Evolutionary conservation across 1,140 invertebrate species (phyloP).

Genomic region (Luehdorfia chinensis): DNA sequence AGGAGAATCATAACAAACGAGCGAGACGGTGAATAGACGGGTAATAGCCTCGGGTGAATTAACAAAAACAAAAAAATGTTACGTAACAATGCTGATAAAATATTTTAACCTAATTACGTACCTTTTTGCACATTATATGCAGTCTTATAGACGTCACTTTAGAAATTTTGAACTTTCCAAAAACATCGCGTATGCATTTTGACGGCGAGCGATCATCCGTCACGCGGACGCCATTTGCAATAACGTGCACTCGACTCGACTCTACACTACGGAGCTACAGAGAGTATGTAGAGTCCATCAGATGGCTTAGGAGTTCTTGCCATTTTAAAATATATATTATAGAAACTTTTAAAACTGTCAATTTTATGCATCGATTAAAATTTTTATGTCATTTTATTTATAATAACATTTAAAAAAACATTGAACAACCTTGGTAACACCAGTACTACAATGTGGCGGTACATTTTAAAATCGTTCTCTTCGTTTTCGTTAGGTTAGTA

Average conservation of each 20-base stretch:
- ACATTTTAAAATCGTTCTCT: too few relatives aligned
- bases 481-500: too few relatives aligned
- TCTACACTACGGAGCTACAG: neutral
- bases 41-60: constrained; percentile 26
- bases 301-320: too few relatives aligned
- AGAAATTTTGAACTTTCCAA: constrained; percentile 36
- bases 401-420: too few relatives aligned
- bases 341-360: too few relatives aligned
- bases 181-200: constrained; percentile 53
- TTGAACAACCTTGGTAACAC: too few relatives aligned
- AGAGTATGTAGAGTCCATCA: too few relatives aligned
- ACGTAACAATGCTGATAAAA: constrained; percentile 35
- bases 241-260: neutral
- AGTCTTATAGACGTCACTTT: constrained; percentile 22
- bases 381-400: too few relatives aligned
- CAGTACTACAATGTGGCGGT: too few relatives aligned
- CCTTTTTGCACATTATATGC: constrained; percentile 28
- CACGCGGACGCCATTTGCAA: constrained; percentile 56
- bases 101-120: constrained; percentile 30
- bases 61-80: constrained; percentile 52
- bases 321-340: too few relatives aligned
- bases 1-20: constrained; percentile 65
- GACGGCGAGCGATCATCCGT: constrained; percentile 46
- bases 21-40: constrained; percentile 45
- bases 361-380: too few relatives aligned